Evolutionary conservation across 35 echinoderm and acorn worm genomes (phyloP).

Genomic region (Diadema setosum): DNA sequence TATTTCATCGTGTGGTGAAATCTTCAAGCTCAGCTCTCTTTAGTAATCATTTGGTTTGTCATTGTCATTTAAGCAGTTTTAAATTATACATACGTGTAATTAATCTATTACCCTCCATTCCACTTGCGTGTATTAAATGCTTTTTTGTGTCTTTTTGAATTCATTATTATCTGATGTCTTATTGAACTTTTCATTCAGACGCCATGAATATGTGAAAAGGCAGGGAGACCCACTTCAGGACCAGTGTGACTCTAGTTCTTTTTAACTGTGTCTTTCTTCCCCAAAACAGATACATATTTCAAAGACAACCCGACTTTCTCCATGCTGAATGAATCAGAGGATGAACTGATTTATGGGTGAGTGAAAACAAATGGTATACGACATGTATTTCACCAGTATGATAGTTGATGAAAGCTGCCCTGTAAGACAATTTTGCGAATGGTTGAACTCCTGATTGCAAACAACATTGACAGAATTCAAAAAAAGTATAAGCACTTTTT

Average conservation of each 20-base stretch:
- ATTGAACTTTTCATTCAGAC: background rate
- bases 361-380: too few species aligned
- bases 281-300: constrained; percentile 82
- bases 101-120: too few species aligned
- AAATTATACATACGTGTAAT: too few species aligned
- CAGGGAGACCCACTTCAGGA: background rate
- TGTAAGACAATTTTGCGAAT: too few species aligned
- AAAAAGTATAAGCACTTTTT: too few species aligned
- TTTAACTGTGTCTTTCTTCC: background rate
- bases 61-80: background rate
- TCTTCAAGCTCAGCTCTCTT: too few species aligned
- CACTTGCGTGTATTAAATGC: background rate
- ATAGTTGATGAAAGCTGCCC: too few species aligned
- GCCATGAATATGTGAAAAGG: background rate
- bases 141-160: background rate
- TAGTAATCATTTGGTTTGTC: too few species aligned
- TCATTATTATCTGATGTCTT: background rate
- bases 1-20: too few species aligned
- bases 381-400: too few species aligned
- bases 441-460: too few species aligned
- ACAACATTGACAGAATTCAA: too few species aligned
- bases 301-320: constrained; percentile 99
- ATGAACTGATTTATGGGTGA: constrained; percentile 80
- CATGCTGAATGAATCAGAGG: constrained; percentile 99
- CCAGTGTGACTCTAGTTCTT: background rate